phyloP scores from a whole-genome alignment of 2,888 invertebrate genomes.

The Rhynchonema sp. region DNA sequence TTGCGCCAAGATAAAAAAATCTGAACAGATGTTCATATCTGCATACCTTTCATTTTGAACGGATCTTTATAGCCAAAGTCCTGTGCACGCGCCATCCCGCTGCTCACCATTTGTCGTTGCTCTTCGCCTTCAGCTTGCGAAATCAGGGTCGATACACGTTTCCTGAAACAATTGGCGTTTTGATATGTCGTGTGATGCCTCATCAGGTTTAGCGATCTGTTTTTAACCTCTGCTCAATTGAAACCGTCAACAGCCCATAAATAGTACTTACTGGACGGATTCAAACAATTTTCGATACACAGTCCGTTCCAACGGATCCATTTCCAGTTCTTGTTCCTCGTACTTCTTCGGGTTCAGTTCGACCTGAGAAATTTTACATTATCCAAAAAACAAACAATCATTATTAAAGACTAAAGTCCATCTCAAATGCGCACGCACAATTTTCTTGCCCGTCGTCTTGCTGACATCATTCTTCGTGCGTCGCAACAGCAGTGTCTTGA shows the following conservation, averaged over 20 bases:
- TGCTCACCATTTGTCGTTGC: not conserved
- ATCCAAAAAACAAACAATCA: not conserved
- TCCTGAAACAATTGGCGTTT: not conserved
- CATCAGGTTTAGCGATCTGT: not conserved
- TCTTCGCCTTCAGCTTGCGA: not conserved
- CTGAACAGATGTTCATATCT: no score
- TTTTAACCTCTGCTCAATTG: not conserved
- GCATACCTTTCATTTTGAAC: no score
- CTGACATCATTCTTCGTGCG: conserved; percentile 57
- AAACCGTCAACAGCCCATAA: not conserved
- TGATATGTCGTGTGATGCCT: no score
- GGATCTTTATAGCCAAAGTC: not conserved
- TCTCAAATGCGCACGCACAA: conserved; percentile 11
- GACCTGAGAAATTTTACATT: conserved; percentile 15
- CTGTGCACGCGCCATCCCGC: not conserved
- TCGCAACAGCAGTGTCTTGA: conserved; percentile 62
- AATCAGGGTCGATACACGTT: not conserved
- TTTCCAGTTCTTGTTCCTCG: conserved; percentile 20
- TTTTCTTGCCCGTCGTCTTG: conserved; percentile 24
- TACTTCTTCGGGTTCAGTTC: conserved; percentile 20
- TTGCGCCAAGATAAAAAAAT: no score
- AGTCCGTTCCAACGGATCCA: conserved; percentile 23
- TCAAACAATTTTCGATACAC: conserved; percentile 23
- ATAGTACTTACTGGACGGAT: conserved; percentile 14
- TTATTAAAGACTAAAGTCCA: not conserved